Evolutionary conservation across 2,113 vertebrate genomes (phyloP), one percentile per base, ranked within the genome.

Genomic region (Neolamprologus falcicula): DNA sequence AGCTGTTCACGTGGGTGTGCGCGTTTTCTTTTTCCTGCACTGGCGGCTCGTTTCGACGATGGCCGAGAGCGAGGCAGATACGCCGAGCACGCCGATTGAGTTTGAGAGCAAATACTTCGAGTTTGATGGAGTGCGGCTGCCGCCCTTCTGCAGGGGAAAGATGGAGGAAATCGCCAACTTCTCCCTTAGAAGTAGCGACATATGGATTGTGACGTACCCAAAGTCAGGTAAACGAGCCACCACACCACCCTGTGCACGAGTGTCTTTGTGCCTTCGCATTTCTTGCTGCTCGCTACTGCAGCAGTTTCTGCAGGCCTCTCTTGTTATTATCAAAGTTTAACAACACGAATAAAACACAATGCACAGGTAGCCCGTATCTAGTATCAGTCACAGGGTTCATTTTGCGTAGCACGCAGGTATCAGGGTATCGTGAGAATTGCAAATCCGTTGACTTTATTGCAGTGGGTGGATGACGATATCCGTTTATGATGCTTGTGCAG

Each of bases 51-150:
- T 81, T 71, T 80, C 71, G 83, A 97, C 94, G 93, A 99, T 99
- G 98, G 98, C 98, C 87, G 98, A 99, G 94, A 98, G 98, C 96
- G 98, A 99, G 91, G 98, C 97, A 88, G 98, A 98, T 94, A 99
- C 98, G 90, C 98, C 98, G 90, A 97, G 98, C 97, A 99, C 98
- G 33, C 98, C 98, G 8, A 97, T 98, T 33, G 98, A 99, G 96
- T 99, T 98, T 92, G 98, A 99, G 95, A 99, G 98, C 97, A 98
- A 98, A 95, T 99, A 99, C 95, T 99, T 98, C 93, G 98, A 99
- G 93, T 98, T 98, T 96, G 97, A 98, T 91, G 98, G 98, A 88
- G 98, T 99, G 93, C 97, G 98, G 91, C 97, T 99, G 91, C 98
- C 98, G 93, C 98, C 98, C 94, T 99, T 99, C 96, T 99, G 98